These are phyloP conservation scores for Ashinkailepas kermadecensis DNA, from an alignment of 2,888 invertebrate genomes.

Conservation along the genomic window DNA sequence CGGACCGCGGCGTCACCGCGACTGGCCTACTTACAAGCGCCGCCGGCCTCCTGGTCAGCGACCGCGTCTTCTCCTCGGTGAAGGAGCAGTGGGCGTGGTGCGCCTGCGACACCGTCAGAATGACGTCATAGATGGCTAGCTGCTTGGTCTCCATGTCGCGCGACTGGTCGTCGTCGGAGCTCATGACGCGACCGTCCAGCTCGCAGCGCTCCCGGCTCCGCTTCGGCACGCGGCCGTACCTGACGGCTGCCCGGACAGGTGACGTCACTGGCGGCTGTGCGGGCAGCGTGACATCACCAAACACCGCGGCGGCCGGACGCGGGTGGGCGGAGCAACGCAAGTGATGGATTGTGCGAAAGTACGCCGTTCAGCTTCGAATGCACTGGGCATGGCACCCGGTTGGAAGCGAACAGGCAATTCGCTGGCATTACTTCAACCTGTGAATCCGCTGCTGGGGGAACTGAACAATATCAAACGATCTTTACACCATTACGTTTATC, in stretches of 20 bases:
- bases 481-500: too few species aligned
- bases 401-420: too few species aligned
- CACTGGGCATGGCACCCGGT: too few species aligned
- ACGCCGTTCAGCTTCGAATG: too few species aligned
- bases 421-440: too few species aligned
- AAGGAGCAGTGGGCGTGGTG: slow-evolving; percentile 82
- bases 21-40: slow-evolving; percentile 21
- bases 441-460: too few species aligned
- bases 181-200: slow-evolving; percentile 18
- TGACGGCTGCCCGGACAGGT: slow-evolving; percentile 59
- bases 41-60: not conserved
- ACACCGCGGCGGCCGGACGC: too few species aligned
- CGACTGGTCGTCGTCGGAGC: slow-evolving; percentile 28
- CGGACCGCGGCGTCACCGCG: not conserved
- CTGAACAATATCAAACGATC: too few species aligned
- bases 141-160: slow-evolving; percentile 41
- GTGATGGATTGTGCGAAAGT: too few species aligned
- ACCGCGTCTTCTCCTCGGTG: slow-evolving; percentile 57
- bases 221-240: slow-evolving; percentile 94
- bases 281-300: too few species aligned
- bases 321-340: too few species aligned
- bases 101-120: slow-evolving; percentile 52
- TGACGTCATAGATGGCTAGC: slow-evolving; percentile 47
- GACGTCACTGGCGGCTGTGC: too few species aligned
- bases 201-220: slow-evolving; percentile 71